phyloP scores from a whole-genome alignment of 1,140 invertebrate species.

The Pseudomyrmex pallidus region DNA sequence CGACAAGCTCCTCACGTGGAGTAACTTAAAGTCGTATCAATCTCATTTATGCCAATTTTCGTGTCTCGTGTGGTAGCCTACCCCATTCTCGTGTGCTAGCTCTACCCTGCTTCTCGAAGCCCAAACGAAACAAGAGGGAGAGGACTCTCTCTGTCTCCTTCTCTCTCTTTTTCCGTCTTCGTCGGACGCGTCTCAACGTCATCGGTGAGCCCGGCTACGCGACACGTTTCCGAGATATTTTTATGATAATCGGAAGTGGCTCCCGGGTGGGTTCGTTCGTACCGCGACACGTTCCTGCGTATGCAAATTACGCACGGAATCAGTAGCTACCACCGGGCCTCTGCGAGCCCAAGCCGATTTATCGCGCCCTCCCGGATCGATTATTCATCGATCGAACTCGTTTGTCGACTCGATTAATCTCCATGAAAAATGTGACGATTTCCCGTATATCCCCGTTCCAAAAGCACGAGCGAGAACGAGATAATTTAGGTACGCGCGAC shows the following conservation, averaged over 20 bases:
- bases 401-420: conserved; percentile 74
- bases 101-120: conserved; percentile 13
- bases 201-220: conserved; percentile 52
- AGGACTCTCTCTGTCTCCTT: conserved; percentile 14
- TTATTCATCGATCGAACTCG: conserved; percentile 71
- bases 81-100: no score
- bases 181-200: conserved; percentile 25
- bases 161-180: conserved; percentile 20
- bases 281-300: conserved; percentile 68
- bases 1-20: conserved; percentile 65
- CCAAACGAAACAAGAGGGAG: conserved; percentile 9
- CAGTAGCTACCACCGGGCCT: conserved; percentile 44
- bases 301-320: conserved; percentile 77
- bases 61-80: conserved; percentile 69
- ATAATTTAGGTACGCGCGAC: conserved; percentile 59
- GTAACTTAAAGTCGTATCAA: conserved; percentile 85
- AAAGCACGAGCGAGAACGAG: conserved; percentile 26
- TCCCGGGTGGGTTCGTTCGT: conserved; percentile 50
- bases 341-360: conserved; percentile 53
- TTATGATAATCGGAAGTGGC: conserved; percentile 80
- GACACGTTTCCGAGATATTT: conserved; percentile 77
- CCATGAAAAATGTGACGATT: conserved; percentile 70
- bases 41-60: conserved; percentile 85
- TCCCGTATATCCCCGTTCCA: conserved; percentile 16
- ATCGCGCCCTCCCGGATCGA: conserved; percentile 64